Percentiles rank a stretch among this genome's conserved stretches.
Evolutionary conservation across 2,797 vertebrate genomes (phyloP).

Genomic region (Trichosurus vulpecula): DNA sequence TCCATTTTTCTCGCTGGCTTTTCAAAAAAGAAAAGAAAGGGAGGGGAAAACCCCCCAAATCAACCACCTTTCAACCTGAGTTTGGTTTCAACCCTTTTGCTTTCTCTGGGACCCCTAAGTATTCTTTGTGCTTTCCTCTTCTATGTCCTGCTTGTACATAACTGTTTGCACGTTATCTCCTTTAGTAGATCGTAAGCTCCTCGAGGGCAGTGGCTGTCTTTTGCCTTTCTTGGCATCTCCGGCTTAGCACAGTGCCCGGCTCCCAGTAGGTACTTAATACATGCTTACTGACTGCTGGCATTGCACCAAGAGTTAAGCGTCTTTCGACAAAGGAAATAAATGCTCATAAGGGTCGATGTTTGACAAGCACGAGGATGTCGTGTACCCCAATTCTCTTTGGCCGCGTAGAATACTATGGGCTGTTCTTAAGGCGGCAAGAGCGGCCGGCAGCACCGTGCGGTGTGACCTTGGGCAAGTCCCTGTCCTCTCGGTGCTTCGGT

Average conservation of each 20-base stretch:
- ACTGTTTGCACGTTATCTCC: neutral
- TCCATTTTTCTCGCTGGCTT: too few species aligned
- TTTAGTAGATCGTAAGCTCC: neutral
- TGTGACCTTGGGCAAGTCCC: neutral
- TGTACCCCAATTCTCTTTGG: neutral
- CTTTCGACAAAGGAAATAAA: neutral
- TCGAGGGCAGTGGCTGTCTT: neutral
- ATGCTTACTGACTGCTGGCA: neutral
- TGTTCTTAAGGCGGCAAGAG: neutral
- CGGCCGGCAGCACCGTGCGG: neutral
- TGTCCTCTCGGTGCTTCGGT: neutral
- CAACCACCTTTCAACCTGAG: neutral
- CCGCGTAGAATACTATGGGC: fast-evolving
- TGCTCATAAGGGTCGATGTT: neutral
- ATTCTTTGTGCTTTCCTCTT: too few species aligned
- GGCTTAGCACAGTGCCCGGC: neutral
- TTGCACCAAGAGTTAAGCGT: neutral
- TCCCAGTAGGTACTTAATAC: neutral
- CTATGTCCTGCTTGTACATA: too few species aligned
- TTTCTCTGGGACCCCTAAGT: neutral
- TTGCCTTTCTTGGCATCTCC: neutral
- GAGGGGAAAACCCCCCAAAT: fast-evolving
- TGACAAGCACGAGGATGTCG: neutral
- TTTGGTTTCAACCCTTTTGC: neutral
- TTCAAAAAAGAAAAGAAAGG: too few species aligned